These are phyloP conservation scores for Acrobasis consociella DNA, from an alignment of 2,888 invertebrate genomes.

Conservation along the genomic window DNA sequence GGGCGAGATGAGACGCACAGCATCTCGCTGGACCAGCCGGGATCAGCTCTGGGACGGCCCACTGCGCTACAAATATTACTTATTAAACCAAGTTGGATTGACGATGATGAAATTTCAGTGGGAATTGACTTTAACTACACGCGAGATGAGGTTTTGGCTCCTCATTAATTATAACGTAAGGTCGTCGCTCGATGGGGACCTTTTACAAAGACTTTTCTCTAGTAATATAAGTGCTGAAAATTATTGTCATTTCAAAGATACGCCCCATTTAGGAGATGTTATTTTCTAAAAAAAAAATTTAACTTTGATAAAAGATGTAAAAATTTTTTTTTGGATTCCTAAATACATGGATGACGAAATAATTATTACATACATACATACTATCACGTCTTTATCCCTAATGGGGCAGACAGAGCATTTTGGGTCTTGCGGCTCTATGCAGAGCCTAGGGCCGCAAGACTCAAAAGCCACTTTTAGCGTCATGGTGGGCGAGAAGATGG, in stretches of 20 bases:
- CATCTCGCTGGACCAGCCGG: slow-evolving; percentile 70
- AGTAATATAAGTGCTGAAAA: background rate
- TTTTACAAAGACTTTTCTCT: slow-evolving; percentile 14
- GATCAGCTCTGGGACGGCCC: slow-evolving; percentile 69
- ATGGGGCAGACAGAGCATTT: no score
- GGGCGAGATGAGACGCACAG: slow-evolving; percentile 64
- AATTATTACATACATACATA: no score
- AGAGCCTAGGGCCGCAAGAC: no score
- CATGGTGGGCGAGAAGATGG: no score
- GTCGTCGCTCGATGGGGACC: slow-evolving; percentile 38
- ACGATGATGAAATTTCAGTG: slow-evolving; percentile 82
- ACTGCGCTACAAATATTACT: slow-evolving; percentile 66
- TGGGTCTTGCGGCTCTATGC: no score
- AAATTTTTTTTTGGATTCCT: no score
- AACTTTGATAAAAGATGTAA: no score
- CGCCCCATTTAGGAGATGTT: background rate
- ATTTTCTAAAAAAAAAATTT: no score
- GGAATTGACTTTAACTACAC: slow-evolving; percentile 78
- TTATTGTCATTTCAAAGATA: background rate
- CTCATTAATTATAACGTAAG: slow-evolving; percentile 64
- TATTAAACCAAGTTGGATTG: slow-evolving; percentile 78
- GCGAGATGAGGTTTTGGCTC: slow-evolving; percentile 70
- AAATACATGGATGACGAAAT: no score
- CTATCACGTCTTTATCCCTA: no score
- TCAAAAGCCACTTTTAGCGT: no score